Base-by-base conservation (phyloP, 2,888 invertebrate genomes). In the Malachius bipustulatus region DNA sequence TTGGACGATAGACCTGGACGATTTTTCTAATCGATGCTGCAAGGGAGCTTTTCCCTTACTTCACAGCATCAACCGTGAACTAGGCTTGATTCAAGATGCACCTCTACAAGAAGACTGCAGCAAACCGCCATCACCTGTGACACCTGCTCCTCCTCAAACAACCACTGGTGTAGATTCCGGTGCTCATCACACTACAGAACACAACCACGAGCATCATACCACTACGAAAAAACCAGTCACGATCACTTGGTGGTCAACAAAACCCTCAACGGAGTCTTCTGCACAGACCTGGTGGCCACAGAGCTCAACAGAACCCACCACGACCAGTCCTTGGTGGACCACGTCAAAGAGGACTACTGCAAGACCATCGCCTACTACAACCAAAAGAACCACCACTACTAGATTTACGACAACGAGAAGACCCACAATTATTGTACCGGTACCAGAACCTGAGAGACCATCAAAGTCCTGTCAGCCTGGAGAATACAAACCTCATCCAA, bases 1-100 rank as follows among this genome's bases (percentile, higher is more conserved):
- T 1, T 90, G 88, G 88, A 88, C 89, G 0, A 70, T 87, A 2
- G 90, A 90, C 56, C 58, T 90, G 47, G 89, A 90, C 47, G 90
- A 91, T 57, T 89, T 84, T 56, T 74, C 72, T 44, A 90, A 90
- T 60, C 70, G 74, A 1, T 91, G 90, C 57, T 89, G 90, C 54
- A 65, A 65, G 3, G 87, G 85, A 52, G 64, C 83, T 0, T 87
- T 76, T 46, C 85, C 89, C 0, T 60, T 90, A 28, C 64, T 90
- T 8, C 73, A 77, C 27, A 77, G 82, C 1, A 73, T 90, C 2
- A 84, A 84, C 41, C 69, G 80, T 11, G 88, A 78, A 0, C 62
- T 91, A 14, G 82, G 83, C 16, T 64, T 73, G 4, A 50, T 68
- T 3, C 57, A 65, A 3, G 64, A 71, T 2, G 57, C 70, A 2